Conservation (phyloP, 1,140 invertebrate species). For the Panulirus ornatus region DNA sequence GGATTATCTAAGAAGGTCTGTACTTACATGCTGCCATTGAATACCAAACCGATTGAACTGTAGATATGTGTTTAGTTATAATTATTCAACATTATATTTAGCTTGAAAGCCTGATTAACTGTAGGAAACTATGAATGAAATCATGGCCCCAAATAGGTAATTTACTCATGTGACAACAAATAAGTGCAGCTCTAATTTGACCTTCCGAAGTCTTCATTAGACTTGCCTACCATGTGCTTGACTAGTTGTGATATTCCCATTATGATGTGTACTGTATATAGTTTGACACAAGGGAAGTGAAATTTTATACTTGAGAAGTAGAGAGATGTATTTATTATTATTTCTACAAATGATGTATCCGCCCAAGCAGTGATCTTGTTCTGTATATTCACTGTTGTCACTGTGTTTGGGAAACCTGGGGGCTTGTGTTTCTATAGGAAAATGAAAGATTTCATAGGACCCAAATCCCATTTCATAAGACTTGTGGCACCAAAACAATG, state of each 20-base stretch:
- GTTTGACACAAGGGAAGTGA: slow-evolving; percentile 29
- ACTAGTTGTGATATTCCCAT: slow-evolving; percentile 62
- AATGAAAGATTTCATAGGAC: slow-evolving; percentile 1
- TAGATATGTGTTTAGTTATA: background rate
- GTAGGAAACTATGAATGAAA: background rate
- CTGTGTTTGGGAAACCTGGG: slow-evolving; percentile 46
- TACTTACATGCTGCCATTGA: slow-evolving; percentile 35
- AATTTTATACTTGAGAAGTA: slow-evolving; percentile 43
- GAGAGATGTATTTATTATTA: slow-evolving; percentile 66
- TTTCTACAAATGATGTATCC: slow-evolving; percentile 66
- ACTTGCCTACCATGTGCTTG: slow-evolving; percentile 55
- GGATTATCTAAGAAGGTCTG: slow-evolving; percentile 17
- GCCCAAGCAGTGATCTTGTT: slow-evolving; percentile 55
- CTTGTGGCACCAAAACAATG: slow-evolving; percentile 24
- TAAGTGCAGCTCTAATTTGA: slow-evolving; percentile 12
- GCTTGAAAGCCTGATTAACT: background rate
- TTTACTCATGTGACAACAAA: background rate
- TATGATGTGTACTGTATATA: slow-evolving; percentile 41
- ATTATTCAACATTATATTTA: background rate
- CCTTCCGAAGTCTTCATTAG: slow-evolving; percentile 31
- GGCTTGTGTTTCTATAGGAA: slow-evolving; percentile 16
- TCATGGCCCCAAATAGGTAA: background rate
- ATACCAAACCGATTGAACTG: background rate
- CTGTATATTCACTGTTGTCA: slow-evolving; percentile 43
- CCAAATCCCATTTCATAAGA: slow-evolving; percentile 24